Base-by-base conservation (phyloP, 1,140 invertebrate genomes). In the Ctenoplectra terminalis region DNA sequence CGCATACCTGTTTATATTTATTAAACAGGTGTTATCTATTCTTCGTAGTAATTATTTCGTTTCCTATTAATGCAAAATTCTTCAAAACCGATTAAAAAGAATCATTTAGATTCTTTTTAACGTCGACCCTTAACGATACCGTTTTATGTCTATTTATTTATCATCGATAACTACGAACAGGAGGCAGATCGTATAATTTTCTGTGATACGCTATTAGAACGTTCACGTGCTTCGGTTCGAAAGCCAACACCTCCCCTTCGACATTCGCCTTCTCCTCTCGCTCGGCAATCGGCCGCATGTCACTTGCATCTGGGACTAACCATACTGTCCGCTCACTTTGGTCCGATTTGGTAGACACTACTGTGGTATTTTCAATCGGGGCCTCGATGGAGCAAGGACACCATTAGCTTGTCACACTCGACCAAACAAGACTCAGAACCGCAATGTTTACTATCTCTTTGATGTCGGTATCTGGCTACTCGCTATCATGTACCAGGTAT, bases 291-390 rank as follows among this genome's bases (percentile, higher is more conserved):
- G 67, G 37, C 82, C 81, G 81, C 87, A 72, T 88, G 86, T 90
- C 87, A 88, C 80, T 88, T 72, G 85, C 80, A 83, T 82, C 81
- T 82, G 66, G 48, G 66, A 54, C 79, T 81, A 31, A 46, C 61
- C 67, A 81, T 64, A 60, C 81, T 61, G 79, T 69, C 76, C 75
- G 81, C 81, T 90, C 84, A 86, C 81, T 90, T 88, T 40, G 70
- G 52, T 90, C 82, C 77, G 81, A 82, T 87, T 87, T 82, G 71
- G 71, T 86, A 87, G 87, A 88, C 82, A 81, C 82, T 82, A 61
- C 75, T 50, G 71, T 63, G 77, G 76, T 66, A 84, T 81, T 88
- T 87, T 87, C 75, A 83, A 87, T 86, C 85, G 69, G 81, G 37
- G 52, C 31, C 85, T 85, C 81, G 81, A 78, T 71, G 50, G 85